Evolutionary conservation across 2,113 vertebrate species (phyloP).

Genomic region (Dryoscopus gambensis): DNA sequence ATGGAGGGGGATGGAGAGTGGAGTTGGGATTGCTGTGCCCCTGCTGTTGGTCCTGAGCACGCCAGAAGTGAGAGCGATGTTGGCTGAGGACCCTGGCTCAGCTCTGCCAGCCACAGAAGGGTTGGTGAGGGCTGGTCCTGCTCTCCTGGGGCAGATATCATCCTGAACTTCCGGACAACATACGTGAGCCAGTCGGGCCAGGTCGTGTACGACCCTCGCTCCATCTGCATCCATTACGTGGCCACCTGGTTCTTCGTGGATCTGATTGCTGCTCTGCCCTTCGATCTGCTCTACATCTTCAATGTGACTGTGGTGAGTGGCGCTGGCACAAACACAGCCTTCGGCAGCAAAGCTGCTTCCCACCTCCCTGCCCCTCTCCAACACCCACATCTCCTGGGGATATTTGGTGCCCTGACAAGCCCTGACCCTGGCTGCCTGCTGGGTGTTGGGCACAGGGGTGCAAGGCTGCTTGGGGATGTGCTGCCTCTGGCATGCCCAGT

Average conservation of each 20-base stretch:
- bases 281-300: constrained; percentile 88
- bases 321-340: neutral
- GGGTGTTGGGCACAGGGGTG: too few species aligned
- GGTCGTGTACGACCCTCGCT: constrained; percentile 84
- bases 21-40: neutral
- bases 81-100: neutral
- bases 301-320: constrained; percentile 88
- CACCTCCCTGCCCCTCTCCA: neutral
- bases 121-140: neutral
- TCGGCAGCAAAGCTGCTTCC: neutral
- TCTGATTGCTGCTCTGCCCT: constrained; percentile 87
- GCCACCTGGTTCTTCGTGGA: constrained; percentile 92
- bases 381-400: neutral
- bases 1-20: neutral
- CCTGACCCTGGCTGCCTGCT: neutral
- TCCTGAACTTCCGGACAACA: constrained; percentile 85
- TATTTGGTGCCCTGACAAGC: neutral
- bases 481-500: neutral
- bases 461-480: neutral
- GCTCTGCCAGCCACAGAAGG: accelerated
- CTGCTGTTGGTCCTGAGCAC: neutral
- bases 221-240: constrained; percentile 88
- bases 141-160: constrained; percentile 77
- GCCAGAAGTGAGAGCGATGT: accelerated
- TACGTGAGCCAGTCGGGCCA: constrained; percentile 89